Evolutionary conservation across 2,113 vertebrate genomes (phyloP).

Genomic region (Dromaius novaehollandiae): DNA sequence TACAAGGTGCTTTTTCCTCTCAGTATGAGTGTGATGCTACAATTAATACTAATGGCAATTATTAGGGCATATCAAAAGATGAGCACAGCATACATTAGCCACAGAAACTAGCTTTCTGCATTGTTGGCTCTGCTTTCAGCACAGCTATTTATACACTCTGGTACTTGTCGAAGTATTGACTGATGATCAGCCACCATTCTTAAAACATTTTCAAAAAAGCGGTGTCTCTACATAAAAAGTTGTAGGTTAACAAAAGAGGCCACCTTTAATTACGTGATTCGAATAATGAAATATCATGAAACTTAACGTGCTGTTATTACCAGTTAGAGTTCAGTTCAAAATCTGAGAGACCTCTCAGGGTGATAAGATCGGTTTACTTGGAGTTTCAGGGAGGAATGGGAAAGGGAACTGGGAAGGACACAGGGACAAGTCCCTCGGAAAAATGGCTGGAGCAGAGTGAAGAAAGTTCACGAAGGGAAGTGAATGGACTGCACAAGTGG

Average conservation of each 20-base stretch:
- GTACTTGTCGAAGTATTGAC: conserved; percentile 7
- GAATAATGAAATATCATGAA: background rate
- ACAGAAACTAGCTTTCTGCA: background rate
- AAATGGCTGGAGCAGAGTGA: background rate
- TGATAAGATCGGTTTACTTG: background rate
- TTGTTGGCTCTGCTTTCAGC: conserved; percentile 17
- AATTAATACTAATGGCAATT: conserved; percentile 39
- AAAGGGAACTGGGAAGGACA: background rate
- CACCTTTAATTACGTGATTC: conserved; percentile 17
- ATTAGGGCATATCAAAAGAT: conserved; percentile 11
- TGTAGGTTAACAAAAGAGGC: background rate
- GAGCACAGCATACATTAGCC: background rate
- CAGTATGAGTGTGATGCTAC: background rate
- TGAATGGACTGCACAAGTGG: background rate
- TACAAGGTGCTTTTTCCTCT: conserved; percentile 22
- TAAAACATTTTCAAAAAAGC: background rate
- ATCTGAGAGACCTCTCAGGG: background rate
- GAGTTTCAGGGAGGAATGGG: background rate
- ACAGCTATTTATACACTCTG: background rate
- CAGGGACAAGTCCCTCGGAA: background rate
- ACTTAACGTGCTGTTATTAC: background rate
- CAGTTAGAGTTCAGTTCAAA: conserved; percentile 3
- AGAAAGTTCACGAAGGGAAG: background rate
- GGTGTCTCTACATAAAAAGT: background rate
- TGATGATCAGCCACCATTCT: background rate